Evolutionary conservation across 2,113 vertebrate species (phyloP), one percentile per base, ranked within the genome.

Genomic region (Phylloscopus trochiloides): DNA sequence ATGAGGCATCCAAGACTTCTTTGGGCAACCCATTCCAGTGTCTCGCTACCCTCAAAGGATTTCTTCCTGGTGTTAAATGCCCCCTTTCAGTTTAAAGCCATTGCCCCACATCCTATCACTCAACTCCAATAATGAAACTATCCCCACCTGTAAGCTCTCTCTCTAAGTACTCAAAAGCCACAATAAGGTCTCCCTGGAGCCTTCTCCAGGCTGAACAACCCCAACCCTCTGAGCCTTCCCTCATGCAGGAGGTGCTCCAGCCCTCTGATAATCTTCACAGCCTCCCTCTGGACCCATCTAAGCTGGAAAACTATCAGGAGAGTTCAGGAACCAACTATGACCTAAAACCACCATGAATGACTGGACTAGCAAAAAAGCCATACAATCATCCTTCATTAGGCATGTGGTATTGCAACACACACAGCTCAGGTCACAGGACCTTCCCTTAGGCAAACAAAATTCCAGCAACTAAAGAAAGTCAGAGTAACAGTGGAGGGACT

Each of bases 351-450:
- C 32, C 31, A 25, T 0, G 2, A 83, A 36, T 17, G 29, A 48
- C 26, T 14, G 9, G 9, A 67, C 68, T n/a, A 54, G 29, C 58
- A 83, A 73, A 80, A 76, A 62, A 80, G 52, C 3, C 40, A 40
- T 7, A 0, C 4, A 26, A 26, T 0, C 13, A 1, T 36, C 47
- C 73, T 91, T 73, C 42, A 38, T 6, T 0, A 86, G 38, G 59
- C 43, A 89, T 7, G 1, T 1, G 7, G 20, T 32, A 54, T 2
- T 42, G 55, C 63, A 88, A 55, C 7, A 70, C 19, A 47, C 36
- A 45, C 3, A 50, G 45, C 43, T 50, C 67, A 36, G n/a, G 51
- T 66, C 63, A 77, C n/a, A 61, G 29, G 55, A 52, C 47, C 4
- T 66, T 19, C 59, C 63, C 61, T n/a, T 4, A 55, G 42, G 72